Conservation (phyloP, 2,113 vertebrate genomes). For the Vidua chalybeata region DNA sequence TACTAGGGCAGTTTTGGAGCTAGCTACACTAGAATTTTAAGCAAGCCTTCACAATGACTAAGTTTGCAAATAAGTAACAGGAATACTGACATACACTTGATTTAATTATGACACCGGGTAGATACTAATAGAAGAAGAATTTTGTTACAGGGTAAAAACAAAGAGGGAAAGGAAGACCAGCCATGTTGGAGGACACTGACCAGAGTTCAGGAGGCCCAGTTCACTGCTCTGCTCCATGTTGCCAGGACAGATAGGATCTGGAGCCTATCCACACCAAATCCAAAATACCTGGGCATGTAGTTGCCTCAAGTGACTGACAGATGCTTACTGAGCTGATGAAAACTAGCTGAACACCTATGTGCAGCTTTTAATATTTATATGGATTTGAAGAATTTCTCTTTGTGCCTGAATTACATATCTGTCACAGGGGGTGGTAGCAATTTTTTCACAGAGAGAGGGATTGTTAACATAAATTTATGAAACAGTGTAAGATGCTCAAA, state of each 20-base stretch:
- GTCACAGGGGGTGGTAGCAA: neutral
- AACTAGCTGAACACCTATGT: neutral
- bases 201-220: neutral
- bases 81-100: neutral
- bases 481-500: neutral
- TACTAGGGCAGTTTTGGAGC: neutral
- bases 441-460: neutral
- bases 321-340: neutral
- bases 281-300: neutral
- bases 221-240: neutral
- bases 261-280: neutral
- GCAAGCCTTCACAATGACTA: neutral
- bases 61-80: neutral
- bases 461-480: neutral
- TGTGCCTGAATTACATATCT: neutral
- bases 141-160: neutral
- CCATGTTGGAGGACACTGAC: fast-evolving
- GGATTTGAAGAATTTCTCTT: neutral
- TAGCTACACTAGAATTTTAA: neutral
- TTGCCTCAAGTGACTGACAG: neutral
- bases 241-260: neutral
- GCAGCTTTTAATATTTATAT: neutral
- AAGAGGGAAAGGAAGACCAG: neutral
- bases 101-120: neutral
- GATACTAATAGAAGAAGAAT: neutral